Conservation (phyloP, 2,113 vertebrate genomes). For the Galemys pyrenaicus region DNA sequence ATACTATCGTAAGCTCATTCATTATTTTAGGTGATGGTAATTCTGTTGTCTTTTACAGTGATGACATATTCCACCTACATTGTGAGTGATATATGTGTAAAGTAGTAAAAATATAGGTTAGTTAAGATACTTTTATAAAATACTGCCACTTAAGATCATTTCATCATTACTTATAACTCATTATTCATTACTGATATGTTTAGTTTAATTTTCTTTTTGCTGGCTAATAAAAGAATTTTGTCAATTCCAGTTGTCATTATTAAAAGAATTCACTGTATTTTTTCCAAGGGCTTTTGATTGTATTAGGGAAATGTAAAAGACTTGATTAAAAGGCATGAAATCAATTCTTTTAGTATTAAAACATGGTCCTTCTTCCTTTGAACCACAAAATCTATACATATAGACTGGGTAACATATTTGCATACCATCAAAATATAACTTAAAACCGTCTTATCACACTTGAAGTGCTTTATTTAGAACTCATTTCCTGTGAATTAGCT, state of each 20-base stretch:
- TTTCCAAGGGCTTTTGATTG: constrained; percentile 44
- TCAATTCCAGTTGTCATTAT: neutral
- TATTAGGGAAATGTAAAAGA: constrained; percentile 26
- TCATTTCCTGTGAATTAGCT: neutral
- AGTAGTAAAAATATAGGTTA: neutral
- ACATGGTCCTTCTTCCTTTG: constrained; percentile 49
- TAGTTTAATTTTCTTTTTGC: constrained; percentile 56
- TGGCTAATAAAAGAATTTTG: constrained; percentile 66
- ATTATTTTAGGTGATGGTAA: constrained; percentile 62
- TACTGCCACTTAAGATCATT: neutral
- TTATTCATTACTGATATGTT: constrained; percentile 45
- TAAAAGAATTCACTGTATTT: constrained; percentile 46
- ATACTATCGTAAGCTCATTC: constrained; percentile 62
- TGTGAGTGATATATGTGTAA: neutral
- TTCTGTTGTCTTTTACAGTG: neutral
- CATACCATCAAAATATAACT: constrained; percentile 43
- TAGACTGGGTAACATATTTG: constrained; percentile 55
- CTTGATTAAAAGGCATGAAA: constrained; percentile 52
- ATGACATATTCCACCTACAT: neutral
- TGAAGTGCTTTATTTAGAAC: constrained; percentile 54
- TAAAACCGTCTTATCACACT: constrained; percentile 33
- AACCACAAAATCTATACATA: constrained; percentile 64
- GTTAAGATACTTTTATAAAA: neutral
- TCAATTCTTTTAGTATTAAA: constrained; percentile 48
- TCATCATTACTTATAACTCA: neutral